Evolutionary conservation across 2,797 vertebrate genomes (phyloP).

Genomic region (Pristis pectinata): DNA sequence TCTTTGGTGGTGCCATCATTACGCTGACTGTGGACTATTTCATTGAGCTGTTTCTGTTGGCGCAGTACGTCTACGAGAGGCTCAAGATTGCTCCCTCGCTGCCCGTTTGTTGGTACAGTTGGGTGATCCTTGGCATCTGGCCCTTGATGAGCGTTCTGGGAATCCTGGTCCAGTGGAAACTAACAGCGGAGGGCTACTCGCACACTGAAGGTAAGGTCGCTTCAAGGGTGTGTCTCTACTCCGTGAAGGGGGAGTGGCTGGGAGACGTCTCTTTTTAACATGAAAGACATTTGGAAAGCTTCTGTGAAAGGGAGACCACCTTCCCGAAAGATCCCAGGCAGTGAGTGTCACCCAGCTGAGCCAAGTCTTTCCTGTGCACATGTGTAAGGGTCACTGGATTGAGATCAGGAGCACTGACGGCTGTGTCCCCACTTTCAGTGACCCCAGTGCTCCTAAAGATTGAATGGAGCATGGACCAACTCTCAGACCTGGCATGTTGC

Average conservation of each 20-base stretch:
- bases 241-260: neutral
- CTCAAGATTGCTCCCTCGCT: constrained; percentile 55
- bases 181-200: constrained; percentile 69
- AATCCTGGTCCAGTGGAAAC: constrained; percentile 75
- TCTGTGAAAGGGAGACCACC: too few species aligned
- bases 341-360: neutral
- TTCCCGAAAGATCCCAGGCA: neutral
- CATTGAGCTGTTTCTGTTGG: constrained; percentile 70
- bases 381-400: neutral
- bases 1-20: constrained; percentile 72
- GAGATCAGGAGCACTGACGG: neutral
- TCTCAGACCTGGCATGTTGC: neutral
- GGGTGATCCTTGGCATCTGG: constrained; percentile 79
- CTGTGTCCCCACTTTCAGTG: neutral
- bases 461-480: neutral
- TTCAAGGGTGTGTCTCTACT: constrained; percentile 35
- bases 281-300: neutral
- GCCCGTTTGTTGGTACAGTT: constrained; percentile 80
- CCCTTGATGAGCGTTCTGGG: constrained; percentile 70
- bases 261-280: neutral
- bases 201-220: constrained; percentile 69
- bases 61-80: constrained; percentile 60
- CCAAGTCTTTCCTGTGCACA: neutral
- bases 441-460: neutral
- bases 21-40: constrained; percentile 75